phyloP scores from a whole-genome alignment of 2,888 invertebrate species.

The Drosophila lacicola region DNA sequence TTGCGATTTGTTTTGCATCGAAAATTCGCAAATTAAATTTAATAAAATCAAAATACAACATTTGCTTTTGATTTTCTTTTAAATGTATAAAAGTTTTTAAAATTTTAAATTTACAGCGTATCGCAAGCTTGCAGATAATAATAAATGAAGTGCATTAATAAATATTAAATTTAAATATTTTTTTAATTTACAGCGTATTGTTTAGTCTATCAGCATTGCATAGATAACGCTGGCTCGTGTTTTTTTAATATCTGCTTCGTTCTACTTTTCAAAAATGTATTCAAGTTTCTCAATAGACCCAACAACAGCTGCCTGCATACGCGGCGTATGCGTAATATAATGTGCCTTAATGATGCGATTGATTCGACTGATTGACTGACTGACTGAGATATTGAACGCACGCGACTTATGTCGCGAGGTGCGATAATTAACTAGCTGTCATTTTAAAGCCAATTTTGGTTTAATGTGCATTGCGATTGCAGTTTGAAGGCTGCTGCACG shows the following conservation, averaged over 20 bases:
- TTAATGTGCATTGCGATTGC: slow-evolving; percentile 66
- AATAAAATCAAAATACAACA: slow-evolving; percentile 9
- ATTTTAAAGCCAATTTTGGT: slow-evolving; percentile 63
- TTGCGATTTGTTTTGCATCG: background rate
- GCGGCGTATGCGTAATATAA: slow-evolving; percentile 57
- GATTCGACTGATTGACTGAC: slow-evolving; percentile 27
- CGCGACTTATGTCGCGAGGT: slow-evolving; percentile 54
- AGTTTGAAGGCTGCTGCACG: slow-evolving; percentile 64
- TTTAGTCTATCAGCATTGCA: no score
- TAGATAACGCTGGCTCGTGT: slow-evolving; percentile 2
- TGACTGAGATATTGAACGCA: slow-evolving; percentile 24
- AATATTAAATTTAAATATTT: no score
- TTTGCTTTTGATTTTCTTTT: background rate
- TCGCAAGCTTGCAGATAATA: background rate
- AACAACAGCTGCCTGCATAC: slow-evolving; percentile 23
- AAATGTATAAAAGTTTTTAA: background rate
- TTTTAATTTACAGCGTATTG: no score
- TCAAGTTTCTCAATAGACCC: slow-evolving; percentile 18
- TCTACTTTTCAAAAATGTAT: slow-evolving; percentile 28
- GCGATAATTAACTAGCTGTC: slow-evolving; percentile 78
- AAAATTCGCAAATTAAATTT: slow-evolving; percentile 12
- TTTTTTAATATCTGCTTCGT: slow-evolving; percentile 10
- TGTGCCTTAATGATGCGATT: slow-evolving; percentile 18
- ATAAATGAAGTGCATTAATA: no score
- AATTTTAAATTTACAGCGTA: background rate